phyloP scores from a whole-genome alignment of 2,888 invertebrate genomes.

The Tanypteryx hageni region DNA sequence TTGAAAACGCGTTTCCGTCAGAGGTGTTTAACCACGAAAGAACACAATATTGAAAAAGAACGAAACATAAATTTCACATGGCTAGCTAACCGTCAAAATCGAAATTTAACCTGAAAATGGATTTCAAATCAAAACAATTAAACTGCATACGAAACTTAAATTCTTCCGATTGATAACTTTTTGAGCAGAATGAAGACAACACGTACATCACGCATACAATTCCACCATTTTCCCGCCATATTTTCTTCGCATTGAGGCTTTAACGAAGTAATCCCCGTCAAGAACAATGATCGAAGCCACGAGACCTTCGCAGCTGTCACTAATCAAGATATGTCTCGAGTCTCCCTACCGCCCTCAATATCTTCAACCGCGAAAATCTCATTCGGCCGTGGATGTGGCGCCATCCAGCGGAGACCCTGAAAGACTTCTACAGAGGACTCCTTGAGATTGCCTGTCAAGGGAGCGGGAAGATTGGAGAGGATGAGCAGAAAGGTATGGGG shows the following conservation, averaged over 20 bases:
- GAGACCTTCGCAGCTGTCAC: constrained; percentile 55
- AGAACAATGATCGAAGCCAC: constrained; percentile 55
- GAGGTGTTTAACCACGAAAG: no score
- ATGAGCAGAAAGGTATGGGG: neutral
- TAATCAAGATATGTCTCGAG: constrained; percentile 59
- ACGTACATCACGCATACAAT: neutral
- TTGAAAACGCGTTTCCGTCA: no score
- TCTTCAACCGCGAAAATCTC: constrained; percentile 62
- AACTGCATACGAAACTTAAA: no score
- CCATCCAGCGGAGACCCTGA: neutral
- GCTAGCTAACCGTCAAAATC: no score
- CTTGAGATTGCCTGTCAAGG: constrained; percentile 54
- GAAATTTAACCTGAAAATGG: no score
- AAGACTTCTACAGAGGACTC: constrained; percentile 43
- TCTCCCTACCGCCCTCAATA: constrained; percentile 22
- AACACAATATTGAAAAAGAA: no score
- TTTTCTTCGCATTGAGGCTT: neutral
- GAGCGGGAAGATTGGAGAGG: constrained; percentile 21
- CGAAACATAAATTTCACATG: no score
- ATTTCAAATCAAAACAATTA: no score
- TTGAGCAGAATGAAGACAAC: no score
- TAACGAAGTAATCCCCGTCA: constrained; percentile 60
- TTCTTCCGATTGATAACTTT: no score
- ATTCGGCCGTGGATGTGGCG: constrained; percentile 55
- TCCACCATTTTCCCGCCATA: neutral